A percentile compares a stretch with the other conserved stretches of the same genome.
Conservation (phyloP, 1,140 invertebrate species). For the Plectrocnemia conspersa region DNA sequence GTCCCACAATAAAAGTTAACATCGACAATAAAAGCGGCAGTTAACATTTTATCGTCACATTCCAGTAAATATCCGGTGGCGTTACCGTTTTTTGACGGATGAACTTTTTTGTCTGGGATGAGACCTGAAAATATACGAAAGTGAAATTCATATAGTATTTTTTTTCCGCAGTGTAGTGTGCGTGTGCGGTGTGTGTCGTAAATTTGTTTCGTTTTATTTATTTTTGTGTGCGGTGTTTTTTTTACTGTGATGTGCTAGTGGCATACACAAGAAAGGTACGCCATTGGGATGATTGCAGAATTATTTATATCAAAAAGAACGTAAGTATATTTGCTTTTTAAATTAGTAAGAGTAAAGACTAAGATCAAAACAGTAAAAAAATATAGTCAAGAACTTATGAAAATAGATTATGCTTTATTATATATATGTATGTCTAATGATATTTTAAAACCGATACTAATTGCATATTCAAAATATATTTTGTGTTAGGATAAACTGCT, state of each 20-base stretch:
- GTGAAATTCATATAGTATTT: too few species aligned
- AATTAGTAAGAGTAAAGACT: too few species aligned
- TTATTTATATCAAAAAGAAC: slow-evolving; percentile 1
- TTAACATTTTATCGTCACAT: slow-evolving; percentile 8
- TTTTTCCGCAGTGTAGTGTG: not conserved
- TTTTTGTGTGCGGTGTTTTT: slow-evolving; percentile 7
- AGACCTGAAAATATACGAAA: too few species aligned
- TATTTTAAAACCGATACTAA: too few species aligned
- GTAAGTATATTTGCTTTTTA: slow-evolving; percentile 5
- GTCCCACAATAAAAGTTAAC: slow-evolving; percentile 7
- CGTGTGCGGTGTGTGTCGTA: not conserved
- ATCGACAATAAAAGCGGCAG: slow-evolving; percentile 5
- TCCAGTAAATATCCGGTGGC: not conserved
- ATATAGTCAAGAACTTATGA: too few species aligned
- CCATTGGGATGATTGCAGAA: slow-evolving; percentile 18
- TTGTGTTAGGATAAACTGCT: too few species aligned
- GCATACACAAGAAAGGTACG: slow-evolving; percentile 10
- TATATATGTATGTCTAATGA: too few species aligned
- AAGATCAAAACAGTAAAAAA: too few species aligned
- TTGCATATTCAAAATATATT: too few species aligned
- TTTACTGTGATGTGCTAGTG: slow-evolving; percentile 20
- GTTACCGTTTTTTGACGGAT: not conserved
- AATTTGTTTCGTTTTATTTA: too few species aligned
- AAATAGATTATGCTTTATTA: too few species aligned
- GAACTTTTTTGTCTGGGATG: not conserved